phyloP scores from a whole-genome alignment of 2,113 vertebrate genomes.

The Notechis scutatus region DNA sequence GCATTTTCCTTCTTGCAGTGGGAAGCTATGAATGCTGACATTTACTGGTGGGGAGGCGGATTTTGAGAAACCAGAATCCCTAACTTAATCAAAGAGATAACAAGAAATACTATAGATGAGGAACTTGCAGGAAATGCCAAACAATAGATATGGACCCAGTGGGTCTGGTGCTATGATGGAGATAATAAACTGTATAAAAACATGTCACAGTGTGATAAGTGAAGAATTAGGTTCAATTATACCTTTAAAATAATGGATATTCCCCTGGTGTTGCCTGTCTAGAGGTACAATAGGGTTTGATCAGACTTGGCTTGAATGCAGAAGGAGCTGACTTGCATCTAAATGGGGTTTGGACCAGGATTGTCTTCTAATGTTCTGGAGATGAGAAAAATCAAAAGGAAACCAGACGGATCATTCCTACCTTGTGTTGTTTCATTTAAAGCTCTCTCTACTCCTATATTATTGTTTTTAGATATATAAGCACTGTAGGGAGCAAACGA shows the following conservation, averaged over 20 bases:
- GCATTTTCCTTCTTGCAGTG: conserved; percentile 40
- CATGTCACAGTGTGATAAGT: conserved; percentile 72
- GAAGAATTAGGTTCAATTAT: conserved; percentile 81
- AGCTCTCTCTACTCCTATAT: rapidly evolving
- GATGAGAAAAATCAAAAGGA: background rate
- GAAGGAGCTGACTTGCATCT: background rate
- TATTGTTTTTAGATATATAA: background rate
- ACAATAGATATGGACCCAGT: conserved; percentile 62
- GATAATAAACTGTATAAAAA: conserved; percentile 77
- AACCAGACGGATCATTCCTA: background rate
- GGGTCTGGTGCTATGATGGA: conserved; percentile 56
- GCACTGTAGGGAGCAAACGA: too few relatives aligned
- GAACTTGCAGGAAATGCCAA: conserved; percentile 46
- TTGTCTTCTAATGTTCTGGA: rapidly evolving
- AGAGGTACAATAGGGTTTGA: conserved; percentile 45
- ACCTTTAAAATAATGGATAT: conserved; percentile 75
- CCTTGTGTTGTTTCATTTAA: background rate
- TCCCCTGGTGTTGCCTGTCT: conserved; percentile 42
- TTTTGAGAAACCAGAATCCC: conserved; percentile 61
- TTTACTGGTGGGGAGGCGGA: conserved; percentile 65
- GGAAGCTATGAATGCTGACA: conserved; percentile 36
- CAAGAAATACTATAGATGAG: conserved; percentile 45
- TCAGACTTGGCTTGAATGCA: conserved; percentile 39
- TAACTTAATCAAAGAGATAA: conserved; percentile 76
- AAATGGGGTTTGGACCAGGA: background rate